Base-by-base conservation (phyloP, 2,113 vertebrate species). In the Peromyscus californicus region DNA sequence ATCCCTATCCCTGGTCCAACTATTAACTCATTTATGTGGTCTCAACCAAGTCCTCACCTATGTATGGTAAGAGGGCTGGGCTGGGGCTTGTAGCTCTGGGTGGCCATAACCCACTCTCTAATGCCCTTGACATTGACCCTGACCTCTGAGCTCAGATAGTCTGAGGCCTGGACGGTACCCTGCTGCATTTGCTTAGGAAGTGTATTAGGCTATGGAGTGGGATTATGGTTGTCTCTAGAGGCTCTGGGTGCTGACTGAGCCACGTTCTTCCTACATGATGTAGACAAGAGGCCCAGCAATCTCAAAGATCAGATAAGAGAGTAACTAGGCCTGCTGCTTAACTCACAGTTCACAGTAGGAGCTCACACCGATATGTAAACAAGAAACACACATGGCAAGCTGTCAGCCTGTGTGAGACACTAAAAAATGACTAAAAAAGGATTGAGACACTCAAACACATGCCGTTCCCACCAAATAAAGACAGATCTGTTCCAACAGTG, bases 351-450 rank as follows among this genome's bases (percentile, higher is more conserved):
- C 89, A 33, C 22, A 0, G 36, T 16, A 13, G 74, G 82, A n/a
- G 31, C 85, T 57, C 93, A 61, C 13, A 54, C n/a, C 0, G 29
- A 63, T 51, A 36, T 8, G 21, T 67, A 76, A 90, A 90, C 45
- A 90, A 84, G 57, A 95, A 90, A 72, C 2, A 69, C 61, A 84
- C 76, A 31, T 0, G 26, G 93, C 90, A 85, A 61, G 94, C 93
- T 54, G 67, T 63, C 91, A 51, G 89, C 51, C 80, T 16, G 61
- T 1, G 70, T 3, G 59, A 67, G 61, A 95, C 16, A 24, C 54
- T 92, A 45, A 94, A 54, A 90, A 96, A 92, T 63, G 59, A 95
- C 96, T 91, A 84, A 94, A 95, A 94, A 96, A 92, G 95, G 87
- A 78, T 7, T 0, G 45, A 85, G 26, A 57, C 57, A 1, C 74